phyloP scores from a whole-genome alignment of 2,888 invertebrate species.

The Aporophyla lueneburgensis region DNA sequence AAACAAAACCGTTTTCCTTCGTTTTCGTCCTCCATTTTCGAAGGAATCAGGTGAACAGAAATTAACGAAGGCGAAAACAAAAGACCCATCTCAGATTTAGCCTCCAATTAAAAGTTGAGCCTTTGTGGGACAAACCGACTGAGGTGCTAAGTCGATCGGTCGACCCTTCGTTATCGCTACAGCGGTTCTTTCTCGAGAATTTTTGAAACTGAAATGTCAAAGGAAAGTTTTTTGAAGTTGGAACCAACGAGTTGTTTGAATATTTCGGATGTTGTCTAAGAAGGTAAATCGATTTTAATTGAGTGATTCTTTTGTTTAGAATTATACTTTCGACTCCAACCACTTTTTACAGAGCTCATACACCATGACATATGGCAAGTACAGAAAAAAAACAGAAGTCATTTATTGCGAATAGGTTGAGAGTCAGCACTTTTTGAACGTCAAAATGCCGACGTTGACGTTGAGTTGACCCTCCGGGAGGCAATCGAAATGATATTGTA shows the following conservation, averaged over 20 bases:
- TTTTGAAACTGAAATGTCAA: slow-evolving; percentile 48
- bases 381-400: too few species aligned
- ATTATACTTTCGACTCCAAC: not conserved
- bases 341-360: too few species aligned
- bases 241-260: slow-evolving; percentile 26
- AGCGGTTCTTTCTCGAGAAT: slow-evolving; percentile 38
- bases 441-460: too few species aligned
- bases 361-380: too few species aligned
- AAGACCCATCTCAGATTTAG: slow-evolving; percentile 74
- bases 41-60: slow-evolving; percentile 72
- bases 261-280: slow-evolving; percentile 8
- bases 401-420: too few species aligned
- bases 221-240: slow-evolving; percentile 17
- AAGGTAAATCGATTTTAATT: not conserved
- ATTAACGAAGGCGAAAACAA: slow-evolving; percentile 75
- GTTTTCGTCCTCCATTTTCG: slow-evolving; percentile 41
- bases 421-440: too few species aligned
- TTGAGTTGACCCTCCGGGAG: too few species aligned
- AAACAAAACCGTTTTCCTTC: slow-evolving; percentile 60
- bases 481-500: too few species aligned
- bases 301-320: not conserved
- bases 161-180: slow-evolving; percentile 53
- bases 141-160: slow-evolving; percentile 67
- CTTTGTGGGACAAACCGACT: slow-evolving; percentile 72
- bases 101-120: slow-evolving; percentile 77